Evolutionary conservation across 2,888 invertebrate species (phyloP).

Genomic region (Cosmia trapezina): DNA sequence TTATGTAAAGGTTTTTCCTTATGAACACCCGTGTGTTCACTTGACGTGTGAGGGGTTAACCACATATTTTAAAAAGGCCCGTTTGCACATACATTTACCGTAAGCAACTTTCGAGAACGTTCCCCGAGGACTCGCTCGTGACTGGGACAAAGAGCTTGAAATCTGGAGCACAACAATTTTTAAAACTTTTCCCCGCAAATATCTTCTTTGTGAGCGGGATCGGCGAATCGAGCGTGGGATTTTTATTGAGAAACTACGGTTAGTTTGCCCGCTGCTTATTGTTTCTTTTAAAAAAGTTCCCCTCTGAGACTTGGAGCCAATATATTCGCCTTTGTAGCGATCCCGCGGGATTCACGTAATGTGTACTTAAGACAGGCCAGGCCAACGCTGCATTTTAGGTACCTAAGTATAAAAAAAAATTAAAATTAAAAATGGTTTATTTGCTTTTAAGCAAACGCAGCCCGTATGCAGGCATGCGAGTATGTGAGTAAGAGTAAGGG

Average conservation of each 20-base stretch:
- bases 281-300: slow-evolving; percentile 52
- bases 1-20: no score
- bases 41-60: no score
- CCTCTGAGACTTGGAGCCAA: slow-evolving; percentile 33
- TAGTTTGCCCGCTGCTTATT: slow-evolving; percentile 53
- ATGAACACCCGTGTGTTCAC: no score
- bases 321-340: slow-evolving; percentile 44
- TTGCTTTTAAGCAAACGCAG: no score
- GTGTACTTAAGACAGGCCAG: background rate
- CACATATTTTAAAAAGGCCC: slow-evolving; percentile 15
- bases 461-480: no score
- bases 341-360: slow-evolving; percentile 9
- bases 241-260: slow-evolving; percentile 60
- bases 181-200: slow-evolving; percentile 72
- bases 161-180: slow-evolving; percentile 80
- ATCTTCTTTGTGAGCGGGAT: slow-evolving; percentile 66
- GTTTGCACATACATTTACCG: slow-evolving; percentile 63
- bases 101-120: slow-evolving; percentile 70
- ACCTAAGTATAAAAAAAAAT: no score
- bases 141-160: slow-evolving; percentile 80
- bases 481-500: no score
- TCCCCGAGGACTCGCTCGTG: slow-evolving; percentile 77
- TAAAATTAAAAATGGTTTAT: no score
- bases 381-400: no score
- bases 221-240: slow-evolving; percentile 49